Base-by-base conservation (phyloP, 2,113 vertebrate species). In the Anarhynchus alexandrinus region DNA sequence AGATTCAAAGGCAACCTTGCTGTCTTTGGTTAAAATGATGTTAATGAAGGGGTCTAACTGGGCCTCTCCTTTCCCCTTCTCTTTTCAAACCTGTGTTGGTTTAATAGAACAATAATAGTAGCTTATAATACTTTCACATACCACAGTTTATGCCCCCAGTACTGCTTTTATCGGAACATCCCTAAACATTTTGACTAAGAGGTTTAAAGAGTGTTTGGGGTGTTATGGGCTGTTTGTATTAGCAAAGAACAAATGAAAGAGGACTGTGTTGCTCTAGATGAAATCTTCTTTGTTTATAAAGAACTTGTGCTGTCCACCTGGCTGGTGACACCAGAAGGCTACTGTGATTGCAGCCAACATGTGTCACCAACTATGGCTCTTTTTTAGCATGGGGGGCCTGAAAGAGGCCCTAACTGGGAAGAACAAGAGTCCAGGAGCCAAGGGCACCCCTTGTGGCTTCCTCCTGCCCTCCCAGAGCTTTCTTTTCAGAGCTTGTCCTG, bases 341-440 rank as follows among this genome's bases (percentile, higher is more conserved):
- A 1, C 20, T 59, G 5, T 1, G 5, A 11, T 59, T 11, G n/a
- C 5, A 4, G 8, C 18, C 42, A 82, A 18, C 6, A 32, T 4
- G 4, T 1, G 2, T 5, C 23, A 15, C 9, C 25, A 78, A 2
- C 32, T 38, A 32, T 19, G 38, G 5, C 19, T 73, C 49, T 82
- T 12, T 12, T 65, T 14, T 70, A 16, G 3, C 1, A 0, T 20
- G 17, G 12, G 36, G 34, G 54, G 15, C 16, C 65, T 79, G 61
- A 57, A 79, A 78, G 18, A 8, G 6, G 5, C 2, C 55, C 36
- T 86, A 58, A 30, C 34, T 58, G 15, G 32, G 5, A 80, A 76
- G 2, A 38, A 11, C 59, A 69, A 11, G 13, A 7, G 5, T 51
- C 34, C n/a, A 55, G 12, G 16, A 8, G 8, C 7, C 7, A 3